These are phyloP conservation scores for Cryptus viduatorius DNA, from an alignment of 2,888 invertebrate genomes.

Conservation along the genomic window DNA sequence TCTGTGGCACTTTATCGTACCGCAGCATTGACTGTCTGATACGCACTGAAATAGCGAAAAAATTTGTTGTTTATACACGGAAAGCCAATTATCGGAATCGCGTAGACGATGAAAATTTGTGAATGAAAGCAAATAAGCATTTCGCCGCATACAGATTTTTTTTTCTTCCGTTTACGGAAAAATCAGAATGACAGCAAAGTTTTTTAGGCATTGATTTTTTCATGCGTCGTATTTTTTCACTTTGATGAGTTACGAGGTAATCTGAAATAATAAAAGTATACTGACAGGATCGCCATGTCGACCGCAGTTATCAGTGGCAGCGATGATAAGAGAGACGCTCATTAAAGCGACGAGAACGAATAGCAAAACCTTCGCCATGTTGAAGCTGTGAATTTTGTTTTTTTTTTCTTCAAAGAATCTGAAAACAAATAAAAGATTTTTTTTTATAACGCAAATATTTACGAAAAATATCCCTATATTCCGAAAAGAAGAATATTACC, in stretches of 20 bases:
- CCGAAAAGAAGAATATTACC: neutral
- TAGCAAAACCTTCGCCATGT: conserved; percentile 75
- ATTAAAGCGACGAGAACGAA: conserved; percentile 74
- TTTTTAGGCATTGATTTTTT: neutral
- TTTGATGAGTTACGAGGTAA: neutral
- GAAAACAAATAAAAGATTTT: conserved; percentile 23
- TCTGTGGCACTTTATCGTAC: conserved; percentile 73
- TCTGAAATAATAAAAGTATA: conserved; percentile 60
- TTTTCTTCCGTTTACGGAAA: neutral
- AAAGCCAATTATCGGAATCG: neutral
- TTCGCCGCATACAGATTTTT: too few relatives aligned
- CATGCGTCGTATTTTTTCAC: neutral
- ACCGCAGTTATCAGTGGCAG: conserved; percentile 71
- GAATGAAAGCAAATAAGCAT: neutral
- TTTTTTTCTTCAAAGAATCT: conserved; percentile 17
- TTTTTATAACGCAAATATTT: too few relatives aligned
- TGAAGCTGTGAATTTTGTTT: conserved; percentile 29
- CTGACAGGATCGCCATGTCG: conserved; percentile 80
- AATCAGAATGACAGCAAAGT: neutral
- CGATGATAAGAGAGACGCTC: conserved; percentile 73
- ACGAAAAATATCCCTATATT: neutral
- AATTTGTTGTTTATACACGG: neutral
- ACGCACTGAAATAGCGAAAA: conserved; percentile 74
- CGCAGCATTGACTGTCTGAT: conserved; percentile 72
- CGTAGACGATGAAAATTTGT: neutral